A percentile compares a stretch with the other conserved stretches of the same genome.
These are phyloP conservation scores for Pedionomus torquatus DNA, from an alignment of 2,113 vertebrate genomes.

Conservation along the genomic window DNA sequence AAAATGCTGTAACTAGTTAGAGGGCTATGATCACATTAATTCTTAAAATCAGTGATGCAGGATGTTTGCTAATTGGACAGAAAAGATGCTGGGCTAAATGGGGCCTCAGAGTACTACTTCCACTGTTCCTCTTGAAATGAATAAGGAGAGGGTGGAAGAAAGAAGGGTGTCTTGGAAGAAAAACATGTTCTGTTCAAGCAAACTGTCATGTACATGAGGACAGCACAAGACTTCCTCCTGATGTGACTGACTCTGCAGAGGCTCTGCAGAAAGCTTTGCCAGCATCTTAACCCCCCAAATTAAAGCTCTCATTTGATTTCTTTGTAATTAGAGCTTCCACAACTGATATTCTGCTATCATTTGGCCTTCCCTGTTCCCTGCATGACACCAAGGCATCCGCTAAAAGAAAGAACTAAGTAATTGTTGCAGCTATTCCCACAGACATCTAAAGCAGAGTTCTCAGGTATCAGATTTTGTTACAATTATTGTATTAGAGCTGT, in stretches of 20 bases:
- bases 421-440: neutral
- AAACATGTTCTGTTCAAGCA: neutral
- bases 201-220: neutral
- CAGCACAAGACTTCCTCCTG: neutral
- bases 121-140: neutral
- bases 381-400: neutral
- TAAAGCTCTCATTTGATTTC: neutral
- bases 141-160: neutral
- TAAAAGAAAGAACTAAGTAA: neutral
- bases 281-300: neutral
- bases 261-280: neutral
- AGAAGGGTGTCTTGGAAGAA: neutral
- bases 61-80: conserved; percentile 19
- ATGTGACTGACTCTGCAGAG: neutral
- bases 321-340: neutral
- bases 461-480: neutral
- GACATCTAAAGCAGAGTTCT: neutral
- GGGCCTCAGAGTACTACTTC: neutral
- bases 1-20: neutral
- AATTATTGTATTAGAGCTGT: neutral
- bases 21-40: neutral
- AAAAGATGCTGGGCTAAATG: neutral
- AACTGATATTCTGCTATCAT: neutral
- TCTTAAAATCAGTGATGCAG: neutral
- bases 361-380: neutral